phyloP scores from a whole-genome alignment of 2,113 vertebrate genomes.

The Alexandromys fortis region DNA sequence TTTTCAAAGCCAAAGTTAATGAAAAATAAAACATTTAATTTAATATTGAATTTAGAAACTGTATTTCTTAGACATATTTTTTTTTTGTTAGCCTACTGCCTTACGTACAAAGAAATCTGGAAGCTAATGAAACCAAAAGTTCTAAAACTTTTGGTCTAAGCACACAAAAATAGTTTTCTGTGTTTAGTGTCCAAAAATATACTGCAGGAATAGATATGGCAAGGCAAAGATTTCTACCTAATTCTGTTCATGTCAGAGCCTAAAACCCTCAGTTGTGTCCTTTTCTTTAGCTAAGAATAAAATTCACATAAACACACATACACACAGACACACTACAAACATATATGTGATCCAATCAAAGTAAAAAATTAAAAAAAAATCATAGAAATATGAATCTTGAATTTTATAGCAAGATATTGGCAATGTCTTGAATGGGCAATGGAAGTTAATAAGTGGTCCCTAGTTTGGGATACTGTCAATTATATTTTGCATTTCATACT shows the following conservation, averaged over 20 bases:
- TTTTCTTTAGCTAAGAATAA: background rate
- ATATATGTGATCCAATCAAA: background rate
- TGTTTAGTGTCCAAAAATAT: background rate
- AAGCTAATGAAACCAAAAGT: background rate
- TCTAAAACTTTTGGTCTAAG: background rate
- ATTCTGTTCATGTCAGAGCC: background rate
- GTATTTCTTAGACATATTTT: background rate
- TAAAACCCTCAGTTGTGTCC: background rate
- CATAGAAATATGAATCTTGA: background rate
- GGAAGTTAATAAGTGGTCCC: background rate
- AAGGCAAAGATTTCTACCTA: background rate
- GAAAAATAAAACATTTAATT: background rate
- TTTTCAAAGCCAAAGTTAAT: slow-evolving; percentile 20
- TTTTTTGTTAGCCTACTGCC: background rate
- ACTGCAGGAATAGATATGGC: background rate
- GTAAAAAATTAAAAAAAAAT: background rate
- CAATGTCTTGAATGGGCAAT: background rate
- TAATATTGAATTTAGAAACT: background rate
- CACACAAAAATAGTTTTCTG: background rate
- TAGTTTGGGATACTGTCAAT: too few species aligned
- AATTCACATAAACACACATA: background rate
- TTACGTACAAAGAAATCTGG: background rate
- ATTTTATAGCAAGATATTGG: background rate
- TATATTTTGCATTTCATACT: background rate
- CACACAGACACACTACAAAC: too few species aligned